Percentiles rank a stretch among this genome's conserved stretches.
Conservation (phyloP, 2,113 vertebrate genomes). For the Dissostichus mawsoni region DNA sequence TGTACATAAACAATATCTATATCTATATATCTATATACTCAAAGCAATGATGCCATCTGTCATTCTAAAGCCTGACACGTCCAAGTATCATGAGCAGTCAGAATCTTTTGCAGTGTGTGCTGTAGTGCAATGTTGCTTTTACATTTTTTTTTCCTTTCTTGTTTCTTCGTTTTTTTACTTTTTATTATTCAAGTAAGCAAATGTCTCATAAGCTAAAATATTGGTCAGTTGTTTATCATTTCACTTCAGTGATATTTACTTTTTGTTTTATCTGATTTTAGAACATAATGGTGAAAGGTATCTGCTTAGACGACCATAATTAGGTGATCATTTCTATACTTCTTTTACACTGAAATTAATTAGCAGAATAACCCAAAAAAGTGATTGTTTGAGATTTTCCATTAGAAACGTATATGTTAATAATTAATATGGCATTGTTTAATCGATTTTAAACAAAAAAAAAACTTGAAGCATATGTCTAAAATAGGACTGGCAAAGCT, state of each 20-base stretch:
- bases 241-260: conserved; percentile 40
- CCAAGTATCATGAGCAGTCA: conserved; percentile 69
- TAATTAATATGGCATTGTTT: conserved; percentile 52
- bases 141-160: conserved; percentile 40
- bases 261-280: conserved; percentile 34
- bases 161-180: conserved; percentile 33
- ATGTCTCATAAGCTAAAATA: conserved; percentile 70
- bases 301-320: conserved; percentile 51
- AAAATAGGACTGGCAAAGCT: conserved; percentile 64
- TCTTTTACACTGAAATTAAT: conserved; percentile 56
- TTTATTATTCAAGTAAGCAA: conserved; percentile 58
- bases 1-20: conserved; percentile 84
- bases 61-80: conserved; percentile 65
- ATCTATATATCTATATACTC: conserved; percentile 83
- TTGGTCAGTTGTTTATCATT: conserved; percentile 59
- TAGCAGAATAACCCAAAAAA: conserved; percentile 43
- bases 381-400: conserved; percentile 40
- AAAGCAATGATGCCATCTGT: conserved; percentile 79
- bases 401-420: conserved; percentile 50
- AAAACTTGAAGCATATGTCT: conserved; percentile 58
- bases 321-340: conserved; percentile 37
- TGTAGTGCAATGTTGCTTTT: conserved; percentile 75
- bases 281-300: conserved; percentile 23
- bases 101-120: conserved; percentile 66
- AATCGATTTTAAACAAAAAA: conserved; percentile 50